Base-by-base conservation (phyloP, 1,140 invertebrate genomes). In the Apis dorsata region DNA sequence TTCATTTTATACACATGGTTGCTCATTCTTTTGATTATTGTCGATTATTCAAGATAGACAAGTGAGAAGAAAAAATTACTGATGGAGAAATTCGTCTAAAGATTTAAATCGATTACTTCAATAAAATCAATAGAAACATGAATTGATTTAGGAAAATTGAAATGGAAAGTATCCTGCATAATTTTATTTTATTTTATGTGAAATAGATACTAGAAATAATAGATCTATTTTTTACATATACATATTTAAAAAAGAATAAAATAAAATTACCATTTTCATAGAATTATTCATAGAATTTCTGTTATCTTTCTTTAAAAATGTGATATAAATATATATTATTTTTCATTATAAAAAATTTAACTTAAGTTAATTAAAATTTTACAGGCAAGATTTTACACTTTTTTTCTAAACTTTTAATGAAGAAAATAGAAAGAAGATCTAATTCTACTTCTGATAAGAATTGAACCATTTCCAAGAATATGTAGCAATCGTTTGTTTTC, bases 1-100 rank as follows among this genome's bases (percentile, higher is more conserved):
- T 86, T 82, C 84, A 81, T 86, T 24, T 49, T 60, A 59, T 51
- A 51, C 55, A 69, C 62, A 60, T 57, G 57, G 72, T 71, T 74
- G 15, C 15, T 19, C 59, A 68, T 78, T 75, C 63, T 15, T 34
- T 68, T 44, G 71, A 77, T 85, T 76, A 80, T 51, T 28, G 75
- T 63, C 57, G 68, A 44, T 15, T 71, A 68, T 51, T 78, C 55
- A 63, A 85, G 60, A 85, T 85, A 69, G 59, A 28, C 2, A 55
- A 7, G 15, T 44, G n/a, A n/a, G 13, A 12, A 68, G 51, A 62
- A 57, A 65, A 70, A 75, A 81, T 75, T 24, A 55, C n/a, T 11
- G 7, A 10, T 9, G 60, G 53, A 57, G 79, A 80, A 80, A 74
- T 82, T 77, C 21, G 44, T 60, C 24, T 53, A 60, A 59, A 69